Conservation (phyloP, 2,113 vertebrate genomes). For the Panthera tigris region DNA sequence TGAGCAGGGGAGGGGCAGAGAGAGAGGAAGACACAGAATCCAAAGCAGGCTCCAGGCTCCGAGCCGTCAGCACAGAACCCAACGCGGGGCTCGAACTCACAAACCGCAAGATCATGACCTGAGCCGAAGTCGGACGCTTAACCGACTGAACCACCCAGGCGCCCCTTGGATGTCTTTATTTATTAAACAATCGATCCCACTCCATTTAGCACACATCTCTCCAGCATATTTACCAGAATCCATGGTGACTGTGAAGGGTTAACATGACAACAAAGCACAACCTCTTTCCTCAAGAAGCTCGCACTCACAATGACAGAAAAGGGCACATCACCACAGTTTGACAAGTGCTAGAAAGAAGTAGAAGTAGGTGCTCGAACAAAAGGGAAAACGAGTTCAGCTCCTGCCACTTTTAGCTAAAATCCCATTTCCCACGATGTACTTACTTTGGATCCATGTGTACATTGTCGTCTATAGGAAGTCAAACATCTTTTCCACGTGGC, state of each 20-base stretch:
- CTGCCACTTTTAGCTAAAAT: background rate
- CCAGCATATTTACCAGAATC: background rate
- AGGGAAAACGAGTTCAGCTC: background rate
- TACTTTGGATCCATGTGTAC: background rate
- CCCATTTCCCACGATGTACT: background rate
- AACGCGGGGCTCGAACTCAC: too few relatives aligned
- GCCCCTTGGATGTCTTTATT: background rate
- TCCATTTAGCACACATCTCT: background rate
- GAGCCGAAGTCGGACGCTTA: too few relatives aligned
- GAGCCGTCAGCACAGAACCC: too few relatives aligned
- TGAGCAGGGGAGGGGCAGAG: too few relatives aligned
- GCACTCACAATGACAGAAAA: background rate
- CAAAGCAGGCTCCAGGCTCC: too few relatives aligned
- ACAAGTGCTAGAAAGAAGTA: background rate
- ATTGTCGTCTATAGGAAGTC: background rate
- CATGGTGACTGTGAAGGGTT: background rate
- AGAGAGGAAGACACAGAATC: too few relatives aligned
- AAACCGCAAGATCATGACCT: too few relatives aligned
- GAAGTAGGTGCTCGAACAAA: background rate
- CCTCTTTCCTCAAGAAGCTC: background rate
- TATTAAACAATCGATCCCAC: background rate
- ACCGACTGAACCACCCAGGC: too few relatives aligned
- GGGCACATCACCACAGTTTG: background rate
- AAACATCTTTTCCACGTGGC: background rate
- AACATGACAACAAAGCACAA: background rate